Base-by-base conservation (phyloP, 2,797 vertebrate genomes). In the Toxotes lorentzi region DNA sequence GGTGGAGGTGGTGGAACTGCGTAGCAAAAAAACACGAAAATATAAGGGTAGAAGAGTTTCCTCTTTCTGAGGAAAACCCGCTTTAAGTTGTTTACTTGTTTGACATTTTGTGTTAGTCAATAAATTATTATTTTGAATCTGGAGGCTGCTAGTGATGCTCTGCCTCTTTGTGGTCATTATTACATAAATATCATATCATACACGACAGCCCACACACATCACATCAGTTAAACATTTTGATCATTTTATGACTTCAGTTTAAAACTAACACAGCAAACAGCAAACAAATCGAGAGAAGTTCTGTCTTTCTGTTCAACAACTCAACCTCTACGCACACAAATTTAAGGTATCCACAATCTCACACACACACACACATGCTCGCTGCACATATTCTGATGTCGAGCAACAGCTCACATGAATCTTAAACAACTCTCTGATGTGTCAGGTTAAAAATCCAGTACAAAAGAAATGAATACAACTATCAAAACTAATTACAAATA, bases 161-260 rank as follows among this genome's bases (percentile, higher is more conserved):
- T 50, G 30, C 40, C 47, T 65, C 70, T 67, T 30, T 64, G 61
- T 76, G 32, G 60, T 79, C 21, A 56, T 47, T 56, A 71, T 41
- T 66, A 74, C 77, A 86, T 81, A 87, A 88, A 80, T 70, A 90
- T 66, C 54, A 76, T 30, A 30, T 3, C 24, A 48, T 14, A 56
- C 35, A 76, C 73, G 50, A 67, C 38, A 57, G 23, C 23, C 27
- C 24, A 14, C 34, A 51, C 19, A 57, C 56, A 69, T 35, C 50
- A 65, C 38, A 73, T 62, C 35, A 13, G 47, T 21, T 23, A 32
- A 56, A 76, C 62, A 51, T 72, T 84, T 88, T 81, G 38, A 89
- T 80, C 74, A 78, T 74, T 63, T 77, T 5, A 34, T 50, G 38
- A 86, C 59, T 71, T 86, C 23, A 34, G 54, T 65, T 58, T 45